Conservation (phyloP, 2,113 vertebrate genomes). For the Cebidichthys violaceus region DNA sequence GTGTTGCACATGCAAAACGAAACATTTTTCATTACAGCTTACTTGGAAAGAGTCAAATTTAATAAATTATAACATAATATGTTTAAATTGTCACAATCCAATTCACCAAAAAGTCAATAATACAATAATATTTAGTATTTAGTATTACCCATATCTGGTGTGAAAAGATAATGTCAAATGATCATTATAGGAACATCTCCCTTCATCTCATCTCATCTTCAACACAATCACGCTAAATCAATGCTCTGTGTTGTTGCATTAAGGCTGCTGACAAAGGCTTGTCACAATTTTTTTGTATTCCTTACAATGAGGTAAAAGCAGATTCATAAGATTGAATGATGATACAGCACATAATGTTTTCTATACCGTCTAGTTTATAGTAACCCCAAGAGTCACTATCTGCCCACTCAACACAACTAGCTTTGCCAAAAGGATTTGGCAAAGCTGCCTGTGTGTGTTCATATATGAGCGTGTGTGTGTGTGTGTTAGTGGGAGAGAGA, state of each 20-base stretch:
- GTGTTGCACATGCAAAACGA: background rate
- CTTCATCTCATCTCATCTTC: background rate
- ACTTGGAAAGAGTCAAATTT: background rate
- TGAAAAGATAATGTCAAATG: background rate
- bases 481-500: background rate
- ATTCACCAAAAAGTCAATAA: background rate
- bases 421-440: constrained; percentile 61
- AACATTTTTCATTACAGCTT: background rate
- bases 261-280: background rate
- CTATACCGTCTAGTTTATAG: constrained; percentile 23
- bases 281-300: background rate
- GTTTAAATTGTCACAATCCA: background rate
- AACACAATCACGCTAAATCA: background rate
- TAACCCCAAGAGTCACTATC: constrained; percentile 42
- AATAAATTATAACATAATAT: background rate
- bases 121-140: background rate
- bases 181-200: background rate
- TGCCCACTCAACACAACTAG: constrained; percentile 43
- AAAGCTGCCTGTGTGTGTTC: constrained; percentile 44
- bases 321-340: constrained; percentile 9
- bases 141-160: background rate
- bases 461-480: background rate
- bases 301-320: background rate
- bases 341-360: constrained; percentile 18
- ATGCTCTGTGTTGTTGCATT: background rate